Conservation (phyloP, 2,113 vertebrate genomes). For the Promerops cafer region DNA sequence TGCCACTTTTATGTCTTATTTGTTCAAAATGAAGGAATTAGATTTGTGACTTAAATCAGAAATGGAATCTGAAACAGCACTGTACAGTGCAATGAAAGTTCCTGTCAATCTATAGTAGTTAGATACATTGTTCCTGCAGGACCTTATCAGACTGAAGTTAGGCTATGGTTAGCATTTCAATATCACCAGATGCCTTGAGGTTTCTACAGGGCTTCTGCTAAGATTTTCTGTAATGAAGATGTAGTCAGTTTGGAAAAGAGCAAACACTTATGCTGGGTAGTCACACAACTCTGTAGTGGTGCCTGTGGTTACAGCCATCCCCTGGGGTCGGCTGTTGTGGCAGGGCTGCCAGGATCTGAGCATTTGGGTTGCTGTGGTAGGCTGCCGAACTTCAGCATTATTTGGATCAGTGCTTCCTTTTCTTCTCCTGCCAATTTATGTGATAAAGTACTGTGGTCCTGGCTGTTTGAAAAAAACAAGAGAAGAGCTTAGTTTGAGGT, state of each 20-base stretch:
- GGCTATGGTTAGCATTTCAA: neutral
- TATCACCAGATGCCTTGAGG: neutral
- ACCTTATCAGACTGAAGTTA: neutral
- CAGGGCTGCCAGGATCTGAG: neutral
- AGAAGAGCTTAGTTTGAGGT: neutral
- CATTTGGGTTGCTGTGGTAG: neutral
- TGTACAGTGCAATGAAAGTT: neutral
- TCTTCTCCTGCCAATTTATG: neutral
- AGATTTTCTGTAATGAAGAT: neutral
- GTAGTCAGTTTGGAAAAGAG: neutral
- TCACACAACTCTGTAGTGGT: neutral
- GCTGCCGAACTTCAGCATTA: neutral
- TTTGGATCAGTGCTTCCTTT: neutral
- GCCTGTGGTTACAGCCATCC: neutral
- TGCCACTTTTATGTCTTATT: neutral
- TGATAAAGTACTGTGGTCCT: neutral
- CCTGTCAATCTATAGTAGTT: fast-evolving
- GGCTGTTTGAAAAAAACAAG: neutral
- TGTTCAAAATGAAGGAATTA: neutral
- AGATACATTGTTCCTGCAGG: neutral
- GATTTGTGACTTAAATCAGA: neutral
- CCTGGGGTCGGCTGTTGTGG: neutral
- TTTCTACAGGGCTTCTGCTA: neutral
- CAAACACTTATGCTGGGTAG: neutral
- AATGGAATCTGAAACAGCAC: neutral